Conservation (phyloP, 2,113 vertebrate genomes). For the Lepisosteus oculatus region DNA sequence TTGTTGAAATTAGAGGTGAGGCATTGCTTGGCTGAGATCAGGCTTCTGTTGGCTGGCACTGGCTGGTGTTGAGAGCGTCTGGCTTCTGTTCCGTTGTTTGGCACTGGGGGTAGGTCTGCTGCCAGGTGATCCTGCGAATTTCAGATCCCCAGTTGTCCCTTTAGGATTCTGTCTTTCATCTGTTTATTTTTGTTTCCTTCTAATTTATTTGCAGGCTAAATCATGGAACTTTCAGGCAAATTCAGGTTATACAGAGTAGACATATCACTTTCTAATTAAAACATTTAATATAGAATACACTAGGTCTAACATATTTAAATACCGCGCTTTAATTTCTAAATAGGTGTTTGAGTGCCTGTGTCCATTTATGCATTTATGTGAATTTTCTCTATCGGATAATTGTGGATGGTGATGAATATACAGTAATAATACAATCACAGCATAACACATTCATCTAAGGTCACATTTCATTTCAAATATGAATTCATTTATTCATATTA, state of each 20-base stretch:
- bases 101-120: not conserved
- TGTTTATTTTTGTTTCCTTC: not conserved
- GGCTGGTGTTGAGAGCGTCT: not conserved
- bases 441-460: too few relatives aligned
- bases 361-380: too few relatives aligned
- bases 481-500: too few relatives aligned
- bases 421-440: too few relatives aligned
- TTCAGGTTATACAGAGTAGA: conserved; percentile 21
- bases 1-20: not conserved
- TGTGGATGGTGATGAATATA: too few relatives aligned
- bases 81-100: not conserved
- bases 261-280: conserved; percentile 25
- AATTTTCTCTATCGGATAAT: too few relatives aligned
- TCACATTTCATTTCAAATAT: too few relatives aligned
- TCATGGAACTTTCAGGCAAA: not conserved
- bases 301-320: too few relatives aligned
- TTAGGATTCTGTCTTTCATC: not conserved
- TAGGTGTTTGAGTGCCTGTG: too few relatives aligned
- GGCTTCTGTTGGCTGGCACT: not conserved
- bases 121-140: not conserved
- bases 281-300: too few relatives aligned
- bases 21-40: not conserved
- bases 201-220: not conserved
- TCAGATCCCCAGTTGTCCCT: not conserved
- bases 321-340: too few relatives aligned